A percentile compares a stretch with the other conserved stretches of the same genome.
Evolutionary conservation across 2,113 vertebrate species (phyloP).

Genomic region (Corapipo altera): DNA sequence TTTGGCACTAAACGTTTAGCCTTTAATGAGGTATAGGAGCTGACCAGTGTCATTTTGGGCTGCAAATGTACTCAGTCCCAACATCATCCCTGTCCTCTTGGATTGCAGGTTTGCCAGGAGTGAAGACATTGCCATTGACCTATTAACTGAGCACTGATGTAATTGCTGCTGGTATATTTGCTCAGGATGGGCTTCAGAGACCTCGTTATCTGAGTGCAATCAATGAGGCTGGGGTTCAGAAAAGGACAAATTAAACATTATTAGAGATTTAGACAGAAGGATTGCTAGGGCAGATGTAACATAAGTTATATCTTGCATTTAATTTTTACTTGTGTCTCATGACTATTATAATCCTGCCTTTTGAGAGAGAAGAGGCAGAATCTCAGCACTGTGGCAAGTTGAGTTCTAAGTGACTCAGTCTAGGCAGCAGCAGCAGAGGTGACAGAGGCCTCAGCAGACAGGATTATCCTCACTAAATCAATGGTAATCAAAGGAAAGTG

Average conservation of each 20-base stretch:
- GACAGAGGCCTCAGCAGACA: background rate
- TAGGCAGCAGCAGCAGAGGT: background rate
- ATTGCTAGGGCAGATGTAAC: background rate
- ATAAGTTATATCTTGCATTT: background rate
- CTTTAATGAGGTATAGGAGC: background rate
- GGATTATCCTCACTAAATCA: background rate
- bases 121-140: background rate
- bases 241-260: background rate
- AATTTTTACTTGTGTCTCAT: background rate
- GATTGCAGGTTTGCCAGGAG: background rate
- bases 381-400: background rate
- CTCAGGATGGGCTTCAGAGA: background rate
- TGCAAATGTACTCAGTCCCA: background rate
- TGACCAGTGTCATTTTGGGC: background rate
- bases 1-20: background rate
- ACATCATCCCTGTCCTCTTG: background rate
- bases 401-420: background rate
- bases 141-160: background rate
- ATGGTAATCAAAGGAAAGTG: background rate
- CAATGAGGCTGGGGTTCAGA: background rate
- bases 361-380: background rate
- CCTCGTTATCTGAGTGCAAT: background rate
- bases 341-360: background rate
- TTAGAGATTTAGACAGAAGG: background rate
- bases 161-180: background rate